Percentiles rank a stretch among this genome's conserved stretches.
Conservation (phyloP, 2,113 vertebrate species). For the Heterochromis multidens region DNA sequence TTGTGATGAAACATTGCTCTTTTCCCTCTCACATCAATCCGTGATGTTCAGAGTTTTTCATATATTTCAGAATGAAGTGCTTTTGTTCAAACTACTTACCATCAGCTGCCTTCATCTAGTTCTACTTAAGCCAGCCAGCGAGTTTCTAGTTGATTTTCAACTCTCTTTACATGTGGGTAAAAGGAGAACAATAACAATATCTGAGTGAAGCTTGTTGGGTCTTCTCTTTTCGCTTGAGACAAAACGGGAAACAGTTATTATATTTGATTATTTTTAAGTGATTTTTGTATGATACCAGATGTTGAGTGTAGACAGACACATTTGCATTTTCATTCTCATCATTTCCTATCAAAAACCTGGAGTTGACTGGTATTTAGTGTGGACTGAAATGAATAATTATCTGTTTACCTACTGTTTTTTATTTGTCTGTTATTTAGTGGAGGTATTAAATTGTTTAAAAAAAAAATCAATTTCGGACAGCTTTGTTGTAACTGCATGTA, state of each 20-base stretch:
- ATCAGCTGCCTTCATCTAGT: not conserved
- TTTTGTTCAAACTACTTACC: not conserved
- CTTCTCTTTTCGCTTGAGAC: not conserved
- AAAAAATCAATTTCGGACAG: not conserved
- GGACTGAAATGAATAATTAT: not conserved
- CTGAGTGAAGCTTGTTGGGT: not conserved
- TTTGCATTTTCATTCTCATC: not conserved
- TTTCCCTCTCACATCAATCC: not conserved
- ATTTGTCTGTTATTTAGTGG: not conserved
- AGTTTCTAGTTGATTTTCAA: not conserved
- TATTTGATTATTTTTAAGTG: too few relatives aligned
- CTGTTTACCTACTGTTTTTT: not conserved
- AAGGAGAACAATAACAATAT: not conserved
- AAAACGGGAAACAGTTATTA: too few relatives aligned
- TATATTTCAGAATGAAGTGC: not conserved
- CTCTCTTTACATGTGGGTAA: not conserved
- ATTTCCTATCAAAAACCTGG: not conserved
- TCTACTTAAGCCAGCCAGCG: not conserved
- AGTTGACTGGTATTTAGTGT: not conserved
- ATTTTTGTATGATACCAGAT: not conserved
- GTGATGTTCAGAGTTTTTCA: not conserved
- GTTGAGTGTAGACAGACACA: accelerated
- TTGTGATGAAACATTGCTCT: not conserved
- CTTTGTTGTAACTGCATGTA: not conserved
- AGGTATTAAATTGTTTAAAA: accelerated